Percentiles rank a stretch among this genome's conserved stretches.
Evolutionary conservation across 2,113 vertebrate genomes (phyloP).

Genomic region (Microcebus tavaratra): DNA sequence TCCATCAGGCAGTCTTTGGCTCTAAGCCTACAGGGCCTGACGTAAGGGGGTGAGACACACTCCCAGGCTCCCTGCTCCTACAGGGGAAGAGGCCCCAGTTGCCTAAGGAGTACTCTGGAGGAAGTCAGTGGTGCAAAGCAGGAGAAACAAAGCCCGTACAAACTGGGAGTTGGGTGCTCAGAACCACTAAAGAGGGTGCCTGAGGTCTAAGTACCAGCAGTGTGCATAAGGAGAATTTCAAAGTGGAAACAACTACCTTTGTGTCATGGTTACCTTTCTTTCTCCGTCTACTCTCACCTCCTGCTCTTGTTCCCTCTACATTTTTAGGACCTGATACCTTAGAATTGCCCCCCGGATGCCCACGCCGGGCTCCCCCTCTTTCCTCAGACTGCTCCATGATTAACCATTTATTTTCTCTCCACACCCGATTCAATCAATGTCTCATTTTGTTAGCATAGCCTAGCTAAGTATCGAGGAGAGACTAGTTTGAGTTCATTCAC

Average conservation of each 20-base stretch:
- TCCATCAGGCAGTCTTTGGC: not conserved
- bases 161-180: not conserved
- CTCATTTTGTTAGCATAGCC: not conserved
- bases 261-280: not conserved
- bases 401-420: not conserved
- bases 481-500: not conserved
- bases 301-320: not conserved
- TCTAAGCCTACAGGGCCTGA: rapidly evolving
- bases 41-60: not conserved
- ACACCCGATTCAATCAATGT: not conserved
- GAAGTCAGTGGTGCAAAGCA: not conserved
- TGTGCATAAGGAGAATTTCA: not conserved
- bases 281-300: not conserved
- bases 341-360: not conserved
- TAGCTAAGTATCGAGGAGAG: not conserved
- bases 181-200: not conserved
- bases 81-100: not conserved
- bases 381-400: not conserved
- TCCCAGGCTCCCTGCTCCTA: not conserved
- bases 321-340: not conserved
- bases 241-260: not conserved
- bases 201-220: not conserved
- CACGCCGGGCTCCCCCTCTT: not conserved
- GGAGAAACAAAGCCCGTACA: not conserved
- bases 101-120: not conserved